A percentile compares a stretch with the other conserved stretches of the same genome.
phyloP scores from a whole-genome alignment of 1,140 invertebrate species.

The Cyrtorhinus lividipennis region DNA sequence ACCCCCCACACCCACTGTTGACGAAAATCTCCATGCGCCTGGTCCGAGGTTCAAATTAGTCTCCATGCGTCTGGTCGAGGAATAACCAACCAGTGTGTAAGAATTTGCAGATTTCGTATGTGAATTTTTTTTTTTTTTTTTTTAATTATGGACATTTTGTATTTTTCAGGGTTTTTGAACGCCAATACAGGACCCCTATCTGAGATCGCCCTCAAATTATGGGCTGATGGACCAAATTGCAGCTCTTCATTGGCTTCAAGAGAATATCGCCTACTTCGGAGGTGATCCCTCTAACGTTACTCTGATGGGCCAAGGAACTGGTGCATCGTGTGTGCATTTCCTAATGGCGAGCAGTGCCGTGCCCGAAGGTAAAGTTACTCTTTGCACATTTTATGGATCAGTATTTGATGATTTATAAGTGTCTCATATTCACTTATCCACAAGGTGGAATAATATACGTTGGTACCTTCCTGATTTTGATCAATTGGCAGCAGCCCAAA shows the following conservation, averaged over 20 bases:
- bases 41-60: too few species aligned
- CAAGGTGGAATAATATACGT: too few species aligned
- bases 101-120: too few species aligned
- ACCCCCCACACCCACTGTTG: too few species aligned
- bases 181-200: slow-evolving; percentile 68
- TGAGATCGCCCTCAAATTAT: slow-evolving; percentile 76
- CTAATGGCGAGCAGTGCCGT: slow-evolving; percentile 82
- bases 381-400: too few species aligned
- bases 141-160: too few species aligned
- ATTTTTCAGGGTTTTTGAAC: slow-evolving; percentile 66
- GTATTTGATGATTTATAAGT: background rate
- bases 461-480: background rate
- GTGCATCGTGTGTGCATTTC: slow-evolving; percentile 88
- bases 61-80: too few species aligned
- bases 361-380: slow-evolving; percentile 79
- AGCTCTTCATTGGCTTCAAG: slow-evolving; percentile 82
- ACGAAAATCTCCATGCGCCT: too few species aligned
- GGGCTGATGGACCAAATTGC: slow-evolving; percentile 92
- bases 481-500: too few species aligned
- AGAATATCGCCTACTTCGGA: slow-evolving; percentile 83
- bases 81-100: too few species aligned
- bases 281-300: slow-evolving; percentile 89
- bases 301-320: slow-evolving; percentile 84
- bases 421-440: too few species aligned
- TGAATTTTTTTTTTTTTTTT: too few species aligned